Evolutionary conservation across 2,888 invertebrate genomes (phyloP).

Genomic region (Trachelus iudaicus): DNA sequence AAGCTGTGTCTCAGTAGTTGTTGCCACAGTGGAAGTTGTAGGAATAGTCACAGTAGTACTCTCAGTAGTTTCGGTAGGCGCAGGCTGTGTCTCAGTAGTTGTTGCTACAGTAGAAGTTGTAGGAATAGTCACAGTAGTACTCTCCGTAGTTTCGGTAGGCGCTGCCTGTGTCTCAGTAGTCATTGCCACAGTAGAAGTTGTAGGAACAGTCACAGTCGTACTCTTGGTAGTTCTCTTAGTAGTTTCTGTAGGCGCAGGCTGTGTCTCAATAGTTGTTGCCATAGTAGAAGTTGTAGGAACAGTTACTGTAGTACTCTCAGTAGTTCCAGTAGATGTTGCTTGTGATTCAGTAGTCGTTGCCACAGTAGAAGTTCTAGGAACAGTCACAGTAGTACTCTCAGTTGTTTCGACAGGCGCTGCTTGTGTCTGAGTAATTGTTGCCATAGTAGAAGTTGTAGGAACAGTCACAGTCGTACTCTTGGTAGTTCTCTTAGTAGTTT

Average conservation of each 20-base stretch:
- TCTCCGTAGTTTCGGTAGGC: not conserved
- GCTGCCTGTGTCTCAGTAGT: conserved; percentile 4
- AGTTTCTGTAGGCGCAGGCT: not conserved
- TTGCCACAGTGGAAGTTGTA: too few species aligned
- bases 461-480: not conserved
- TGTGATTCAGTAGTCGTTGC: not conserved
- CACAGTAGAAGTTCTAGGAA: too few species aligned
- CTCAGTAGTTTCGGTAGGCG: not conserved
- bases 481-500: conserved; percentile 10
- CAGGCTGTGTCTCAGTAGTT: not conserved
- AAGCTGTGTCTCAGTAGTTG: too few species aligned
- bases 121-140: conserved; percentile 5
- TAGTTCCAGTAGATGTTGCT: not conserved
- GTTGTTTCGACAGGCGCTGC: not conserved
- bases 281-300: conserved; percentile 9
- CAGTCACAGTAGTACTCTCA: not conserved
- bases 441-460: too few species aligned
- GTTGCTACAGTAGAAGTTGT: not conserved
- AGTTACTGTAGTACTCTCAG: conserved; percentile 10
- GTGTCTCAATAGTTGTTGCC: conserved; percentile 8
- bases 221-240: conserved; percentile 13
- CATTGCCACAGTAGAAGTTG: conserved; percentile 15
- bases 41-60: not conserved
- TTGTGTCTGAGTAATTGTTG: too few species aligned
- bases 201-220: not conserved